Percentiles rank a stretch among this genome's conserved stretches.
Conservation (phyloP, 2,113 vertebrate genomes). For the Emydura subglobosa region DNA sequence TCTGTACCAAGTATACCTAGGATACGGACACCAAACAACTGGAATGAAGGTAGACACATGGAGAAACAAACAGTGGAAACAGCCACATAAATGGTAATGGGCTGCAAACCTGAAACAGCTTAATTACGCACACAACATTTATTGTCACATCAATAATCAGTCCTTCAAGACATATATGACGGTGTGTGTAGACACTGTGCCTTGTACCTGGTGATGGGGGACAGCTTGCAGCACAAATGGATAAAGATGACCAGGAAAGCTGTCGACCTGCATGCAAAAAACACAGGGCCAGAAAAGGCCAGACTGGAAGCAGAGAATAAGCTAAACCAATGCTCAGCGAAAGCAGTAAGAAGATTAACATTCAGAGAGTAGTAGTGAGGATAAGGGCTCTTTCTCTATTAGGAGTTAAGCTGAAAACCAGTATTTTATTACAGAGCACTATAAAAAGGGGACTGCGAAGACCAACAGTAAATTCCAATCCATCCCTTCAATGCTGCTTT, state of each 20-base stretch:
- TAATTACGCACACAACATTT: neutral
- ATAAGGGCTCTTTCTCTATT: neutral
- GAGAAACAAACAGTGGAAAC: neutral
- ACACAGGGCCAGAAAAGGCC: neutral
- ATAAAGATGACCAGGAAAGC: slow-evolving; percentile 83
- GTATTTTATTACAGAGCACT: neutral
- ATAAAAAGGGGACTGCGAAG: neutral
- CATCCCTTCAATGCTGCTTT: neutral
- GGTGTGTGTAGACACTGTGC: neutral
- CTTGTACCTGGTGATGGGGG: slow-evolving; percentile 79
- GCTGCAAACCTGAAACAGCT: neutral
- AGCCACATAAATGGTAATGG: neutral
- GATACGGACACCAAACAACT: neutral
- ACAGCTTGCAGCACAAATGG: slow-evolving; percentile 68
- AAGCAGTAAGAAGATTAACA: neutral
- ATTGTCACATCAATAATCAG: neutral
- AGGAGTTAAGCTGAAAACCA: neutral
- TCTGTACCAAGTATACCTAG: neutral
- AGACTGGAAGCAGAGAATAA: neutral
- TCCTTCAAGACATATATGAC: neutral
- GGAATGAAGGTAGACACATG: neutral
- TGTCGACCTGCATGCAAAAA: slow-evolving; percentile 69
- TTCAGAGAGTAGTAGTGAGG: neutral
- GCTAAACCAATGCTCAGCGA: neutral
- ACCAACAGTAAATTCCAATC: neutral